Conservation (phyloP, 1,140 invertebrate species). For the Tribolium madens region DNA sequence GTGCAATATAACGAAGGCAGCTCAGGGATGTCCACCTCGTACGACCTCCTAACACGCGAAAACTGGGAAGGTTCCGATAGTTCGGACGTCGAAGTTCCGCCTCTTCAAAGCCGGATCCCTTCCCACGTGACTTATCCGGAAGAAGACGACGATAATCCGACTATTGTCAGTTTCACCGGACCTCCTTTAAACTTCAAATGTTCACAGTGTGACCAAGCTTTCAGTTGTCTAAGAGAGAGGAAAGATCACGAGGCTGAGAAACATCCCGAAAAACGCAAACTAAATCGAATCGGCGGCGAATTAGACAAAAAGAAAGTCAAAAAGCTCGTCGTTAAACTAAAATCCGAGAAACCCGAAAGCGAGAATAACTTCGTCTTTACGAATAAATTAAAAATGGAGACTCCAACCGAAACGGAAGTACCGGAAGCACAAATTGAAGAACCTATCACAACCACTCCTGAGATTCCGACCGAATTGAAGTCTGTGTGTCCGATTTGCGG, state of each 20-base stretch:
- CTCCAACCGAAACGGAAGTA: conserved; percentile 35
- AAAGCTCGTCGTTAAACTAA: conserved; percentile 61
- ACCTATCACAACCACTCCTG: neutral
- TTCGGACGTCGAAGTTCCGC: conserved; percentile 71
- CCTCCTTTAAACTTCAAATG: conserved; percentile 69
- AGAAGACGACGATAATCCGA: conserved; percentile 56
- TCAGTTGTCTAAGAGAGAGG: conserved; percentile 75
- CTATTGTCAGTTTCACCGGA: conserved; percentile 56
- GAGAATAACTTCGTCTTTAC: conserved; percentile 62
- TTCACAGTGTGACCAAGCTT: conserved; percentile 71
- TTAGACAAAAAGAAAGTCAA: conserved; percentile 59
- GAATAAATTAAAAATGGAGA: conserved; percentile 61
- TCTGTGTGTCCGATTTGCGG: conserved; percentile 56
- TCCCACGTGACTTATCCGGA: conserved; percentile 16
- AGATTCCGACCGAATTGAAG: conserved; percentile 30
- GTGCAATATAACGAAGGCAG: conserved; percentile 61
- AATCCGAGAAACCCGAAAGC: conserved; percentile 55
- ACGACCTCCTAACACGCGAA: conserved; percentile 76
- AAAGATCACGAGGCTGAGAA: conserved; percentile 71
- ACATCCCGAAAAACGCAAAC: conserved; percentile 58
- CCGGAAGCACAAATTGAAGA: conserved; percentile 9
- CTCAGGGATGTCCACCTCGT: conserved; percentile 70
- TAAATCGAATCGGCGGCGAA: conserved; percentile 49
- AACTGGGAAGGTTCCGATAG: conserved; percentile 76
- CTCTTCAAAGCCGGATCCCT: conserved; percentile 50